Base-by-base conservation (phyloP, 2,888 invertebrate genomes). In the Napeogenes inachia region DNA sequence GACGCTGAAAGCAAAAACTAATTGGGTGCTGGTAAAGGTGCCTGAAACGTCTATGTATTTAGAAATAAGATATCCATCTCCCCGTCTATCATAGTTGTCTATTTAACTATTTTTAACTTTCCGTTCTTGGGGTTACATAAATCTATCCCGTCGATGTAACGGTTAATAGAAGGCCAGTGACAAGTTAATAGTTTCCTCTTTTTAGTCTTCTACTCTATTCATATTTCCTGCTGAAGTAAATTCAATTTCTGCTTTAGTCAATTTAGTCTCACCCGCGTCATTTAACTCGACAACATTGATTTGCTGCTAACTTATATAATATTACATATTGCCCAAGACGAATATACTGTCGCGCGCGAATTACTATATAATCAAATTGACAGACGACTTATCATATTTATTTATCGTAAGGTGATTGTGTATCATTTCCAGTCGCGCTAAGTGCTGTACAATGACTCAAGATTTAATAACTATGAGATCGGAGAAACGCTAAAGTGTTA, bases 141-240 rank as follows among this genome's bases (percentile, higher is more conserved):
- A 87, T 87, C 81, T 78, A 78, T 84, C 81, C 79, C 75, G 77
- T 80, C 80, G 78, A 80, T 80, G 79, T 75, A 75, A 77, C 79
- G 76, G 73, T 76, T 83, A 80, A 86, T 84, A 81, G 80, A 73
- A 73, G 75, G 73, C 71, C 74, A 79, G 75, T 78, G 89, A 89
- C 87, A 87, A 84, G 76, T 88, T 89, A 85, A 89, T 88, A 82
- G 87, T 82, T 87, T 89, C 87, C 87, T 83, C 77, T 79, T 75
- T 70, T 71, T 70, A 70, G 64, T 62, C 59, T 54, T 64, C 67
- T 64, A 64, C 69, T 68, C 63, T 67, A 65, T 64, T 67, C 69
- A 57, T 65, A 66, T 68, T 73, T 74, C 71, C 72, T 71, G 71
- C 66, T 60, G 47, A 53, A 64, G 61, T 64, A 61, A 68, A 67